Conservation (phyloP, 2,888 invertebrate genomes). For the Euproctis similis region DNA sequence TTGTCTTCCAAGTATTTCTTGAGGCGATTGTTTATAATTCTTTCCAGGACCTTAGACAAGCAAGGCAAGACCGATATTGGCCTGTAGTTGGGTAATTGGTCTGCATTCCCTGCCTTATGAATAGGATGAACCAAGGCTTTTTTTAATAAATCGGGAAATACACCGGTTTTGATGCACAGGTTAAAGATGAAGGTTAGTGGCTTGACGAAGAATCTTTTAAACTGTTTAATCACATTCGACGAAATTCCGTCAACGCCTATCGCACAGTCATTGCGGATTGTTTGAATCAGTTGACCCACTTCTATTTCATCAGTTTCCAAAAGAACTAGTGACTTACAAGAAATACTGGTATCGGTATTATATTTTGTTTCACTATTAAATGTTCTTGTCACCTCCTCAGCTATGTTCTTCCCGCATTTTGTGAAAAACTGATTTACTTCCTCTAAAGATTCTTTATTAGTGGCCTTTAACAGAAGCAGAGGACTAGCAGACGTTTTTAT, state of each 20-base stretch:
- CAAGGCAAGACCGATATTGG: slow-evolving; percentile 2
- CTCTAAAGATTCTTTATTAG: not conserved
- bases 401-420: not conserved
- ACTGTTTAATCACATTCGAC: slow-evolving; percentile 1
- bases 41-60: slow-evolving; percentile 1
- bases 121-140: slow-evolving; percentile 5
- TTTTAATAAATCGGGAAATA: slow-evolving; percentile 4
- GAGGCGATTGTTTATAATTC: not conserved
- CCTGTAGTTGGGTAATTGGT: slow-evolving; percentile 5
- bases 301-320: not conserved
- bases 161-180: slow-evolving; percentile 1
- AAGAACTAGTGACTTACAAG: not conserved
- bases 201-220: not conserved
- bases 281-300: not conserved
- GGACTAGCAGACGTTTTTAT: not conserved
- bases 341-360: not conserved
- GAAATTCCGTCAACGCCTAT: slow-evolving; percentile 4
- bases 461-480: not conserved
- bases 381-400: not conserved
- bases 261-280: slow-evolving; percentile 1
- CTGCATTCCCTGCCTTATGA: slow-evolving; percentile 5
- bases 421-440: not conserved
- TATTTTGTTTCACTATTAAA: not conserved
- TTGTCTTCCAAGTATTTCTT: not conserved
- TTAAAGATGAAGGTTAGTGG: slow-evolving; percentile 2